Percentiles rank a stretch among this genome's conserved stretches.
phyloP scores from a whole-genome alignment of 2,888 invertebrate genomes.

The Molanna angustata region DNA sequence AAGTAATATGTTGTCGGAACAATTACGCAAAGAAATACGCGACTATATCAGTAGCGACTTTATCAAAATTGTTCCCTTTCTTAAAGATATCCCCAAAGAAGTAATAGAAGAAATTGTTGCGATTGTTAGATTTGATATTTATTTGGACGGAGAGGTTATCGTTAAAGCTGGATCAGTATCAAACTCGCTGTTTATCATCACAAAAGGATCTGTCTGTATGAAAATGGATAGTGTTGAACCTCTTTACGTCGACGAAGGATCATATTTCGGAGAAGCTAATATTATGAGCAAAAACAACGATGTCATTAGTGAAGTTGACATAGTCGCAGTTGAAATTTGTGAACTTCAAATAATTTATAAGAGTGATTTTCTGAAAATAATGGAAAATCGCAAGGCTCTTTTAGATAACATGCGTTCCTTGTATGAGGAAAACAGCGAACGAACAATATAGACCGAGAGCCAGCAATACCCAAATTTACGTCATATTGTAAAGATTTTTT shows the following conservation, averaged over 20 bases:
- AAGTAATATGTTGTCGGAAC: constrained; percentile 4
- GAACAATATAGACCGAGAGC: too few species aligned
- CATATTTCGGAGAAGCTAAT: constrained; percentile 1
- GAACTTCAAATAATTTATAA: constrained; percentile 8
- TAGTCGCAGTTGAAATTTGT: constrained; percentile 7
- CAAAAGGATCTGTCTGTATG: background rate
- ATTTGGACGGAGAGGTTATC: constrained; percentile 1
- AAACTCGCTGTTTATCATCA: background rate
- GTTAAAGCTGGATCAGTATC: background rate
- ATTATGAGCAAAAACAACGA: too few species aligned
- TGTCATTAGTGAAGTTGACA: too few species aligned
- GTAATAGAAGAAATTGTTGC: background rate
- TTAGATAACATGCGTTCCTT: too few species aligned
- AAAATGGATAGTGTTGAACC: background rate
- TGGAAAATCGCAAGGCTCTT: background rate
- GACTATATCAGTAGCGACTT: constrained; percentile 4
- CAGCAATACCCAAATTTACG: too few species aligned
- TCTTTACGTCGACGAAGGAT: background rate
- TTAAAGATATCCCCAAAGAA: constrained; percentile 1
- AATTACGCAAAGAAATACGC: constrained; percentile 8
- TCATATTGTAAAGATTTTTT: too few species aligned
- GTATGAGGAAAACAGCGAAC: too few species aligned
- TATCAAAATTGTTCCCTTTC: constrained; percentile 4
- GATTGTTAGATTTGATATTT: background rate
- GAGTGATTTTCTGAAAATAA: constrained; percentile 7